Conservation (phyloP, 2,888 invertebrate species). For the Torymus tubicola region DNA sequence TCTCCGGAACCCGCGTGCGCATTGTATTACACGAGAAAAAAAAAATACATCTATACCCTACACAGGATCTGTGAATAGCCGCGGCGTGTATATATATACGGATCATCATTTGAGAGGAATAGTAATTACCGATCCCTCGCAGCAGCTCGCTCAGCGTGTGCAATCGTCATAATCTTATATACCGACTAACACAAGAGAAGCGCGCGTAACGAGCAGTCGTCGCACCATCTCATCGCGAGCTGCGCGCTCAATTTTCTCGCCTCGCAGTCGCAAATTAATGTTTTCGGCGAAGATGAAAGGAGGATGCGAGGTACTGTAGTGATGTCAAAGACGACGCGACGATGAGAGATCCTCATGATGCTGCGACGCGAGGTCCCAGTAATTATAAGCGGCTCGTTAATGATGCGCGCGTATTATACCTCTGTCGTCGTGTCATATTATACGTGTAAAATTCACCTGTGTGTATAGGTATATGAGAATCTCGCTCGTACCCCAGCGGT, state of each 20-base stretch:
- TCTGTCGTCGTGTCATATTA: conserved; percentile 6
- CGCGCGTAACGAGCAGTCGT: conserved; percentile 57
- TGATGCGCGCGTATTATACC: conserved; percentile 55
- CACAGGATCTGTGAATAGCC: neutral
- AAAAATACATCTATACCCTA: conserved; percentile 6
- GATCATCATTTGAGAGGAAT: neutral
- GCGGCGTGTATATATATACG: neutral
- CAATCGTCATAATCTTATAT: conserved; percentile 47
- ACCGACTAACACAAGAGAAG: conserved; percentile 12
- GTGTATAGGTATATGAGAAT: neutral
- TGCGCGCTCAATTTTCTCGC: conserved; percentile 60
- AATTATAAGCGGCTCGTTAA: conserved; percentile 70
- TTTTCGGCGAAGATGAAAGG: conserved; percentile 73
- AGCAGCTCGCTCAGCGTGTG: neutral
- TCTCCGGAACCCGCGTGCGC: neutral
- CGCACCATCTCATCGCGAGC: too few species aligned
- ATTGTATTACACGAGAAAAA: conserved; percentile 4
- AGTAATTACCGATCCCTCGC: conserved; percentile 13
- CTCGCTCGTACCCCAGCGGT: too few species aligned
- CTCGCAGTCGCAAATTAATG: conserved; percentile 64
- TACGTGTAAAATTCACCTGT: conserved; percentile 4
- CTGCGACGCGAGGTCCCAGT: conserved; percentile 66
- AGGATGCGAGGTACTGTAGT: conserved; percentile 46
- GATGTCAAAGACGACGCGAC: conserved; percentile 16
- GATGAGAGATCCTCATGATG: conserved; percentile 40